Evolutionary conservation across 1,140 invertebrate genomes (phyloP), one percentile per base, ranked within the genome.

Genomic region (Drosophila bifasciata): DNA sequence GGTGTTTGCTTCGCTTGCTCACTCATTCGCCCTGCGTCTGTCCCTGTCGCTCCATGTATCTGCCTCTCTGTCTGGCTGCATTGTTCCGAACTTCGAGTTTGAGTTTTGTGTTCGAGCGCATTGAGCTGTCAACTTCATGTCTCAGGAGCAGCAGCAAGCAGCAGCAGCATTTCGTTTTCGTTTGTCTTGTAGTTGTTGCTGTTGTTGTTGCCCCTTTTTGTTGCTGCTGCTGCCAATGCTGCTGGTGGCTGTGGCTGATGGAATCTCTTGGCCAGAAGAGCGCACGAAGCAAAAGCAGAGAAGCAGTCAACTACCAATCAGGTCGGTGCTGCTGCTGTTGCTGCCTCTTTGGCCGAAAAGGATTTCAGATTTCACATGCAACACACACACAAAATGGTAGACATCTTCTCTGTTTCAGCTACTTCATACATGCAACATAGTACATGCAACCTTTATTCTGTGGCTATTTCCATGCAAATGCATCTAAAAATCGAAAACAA

Each of bases 41-140:
- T 62, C 49, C 28, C 56, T 16, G 28, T 71, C 56, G 21, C 56
- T 36, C 36, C 11, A 28, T 44, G 28, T 21, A 16, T 25, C 41
- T 7, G 44, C 56, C 17, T 60, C 56, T 45, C 51, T 70, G 28
- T 51, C 52, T 28, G 41, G 60, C 44, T 68, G 28, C 49, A 39
- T 72, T 51, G 23, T 44, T 50, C 32, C 23, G 40, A 25, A 16
- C 16, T 19, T 60, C 28, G 39, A 56, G 53, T 32, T 52, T 77
- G 73, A 71, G 78, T 88, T 89, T 88, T 88, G 83, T 88, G 83
- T 86, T 86, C 78, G 76, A 79, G 83, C 70, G 83, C 83, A 86
- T 86, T 88, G 83, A 86, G 83, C 83, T 86, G 83, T 86, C 83
- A 86, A 86, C 83, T 88, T 88, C 83, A 86, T 88, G 83, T 86